Percentiles rank a stretch among this genome's conserved stretches.
These are phyloP conservation scores for Asarcornis scutulata DNA, from an alignment of 2,113 vertebrate species.

Conservation along the genomic window DNA sequence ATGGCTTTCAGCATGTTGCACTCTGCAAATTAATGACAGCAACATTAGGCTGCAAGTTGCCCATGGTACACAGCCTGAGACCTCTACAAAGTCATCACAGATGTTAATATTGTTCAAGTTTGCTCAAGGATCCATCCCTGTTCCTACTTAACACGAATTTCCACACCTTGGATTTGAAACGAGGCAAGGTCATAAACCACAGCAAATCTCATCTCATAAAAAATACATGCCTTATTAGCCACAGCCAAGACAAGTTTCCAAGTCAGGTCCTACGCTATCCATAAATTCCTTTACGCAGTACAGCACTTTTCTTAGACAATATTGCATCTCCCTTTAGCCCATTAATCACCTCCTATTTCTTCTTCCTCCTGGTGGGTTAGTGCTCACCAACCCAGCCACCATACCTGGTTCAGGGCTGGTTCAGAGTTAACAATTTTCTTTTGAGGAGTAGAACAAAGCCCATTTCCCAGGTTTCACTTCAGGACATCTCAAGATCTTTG, in stretches of 20 bases:
- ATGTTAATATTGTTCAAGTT: background rate
- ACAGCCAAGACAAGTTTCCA: background rate
- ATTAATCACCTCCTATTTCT: background rate
- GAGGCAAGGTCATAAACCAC: background rate
- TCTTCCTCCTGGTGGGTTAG: background rate
- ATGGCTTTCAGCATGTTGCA: background rate
- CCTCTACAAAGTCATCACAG: background rate
- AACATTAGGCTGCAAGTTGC: background rate
- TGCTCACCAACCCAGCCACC: background rate
- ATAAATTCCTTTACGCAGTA: background rate
- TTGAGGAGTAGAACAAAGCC: background rate
- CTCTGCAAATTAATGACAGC: background rate
- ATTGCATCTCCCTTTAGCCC: background rate
- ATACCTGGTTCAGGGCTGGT: rapidly evolving
- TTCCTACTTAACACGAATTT: background rate
- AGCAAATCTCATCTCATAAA: background rate
- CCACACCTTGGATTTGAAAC: background rate
- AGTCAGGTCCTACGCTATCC: background rate
- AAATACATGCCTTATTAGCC: background rate
- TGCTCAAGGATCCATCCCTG: background rate
- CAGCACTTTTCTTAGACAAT: background rate
- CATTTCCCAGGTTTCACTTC: background rate
- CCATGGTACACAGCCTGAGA: background rate
- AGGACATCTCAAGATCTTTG: background rate
- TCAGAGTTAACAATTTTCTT: background rate